Base-by-base conservation (phyloP, 2,113 vertebrate genomes). In the Clarias magur region DNA sequence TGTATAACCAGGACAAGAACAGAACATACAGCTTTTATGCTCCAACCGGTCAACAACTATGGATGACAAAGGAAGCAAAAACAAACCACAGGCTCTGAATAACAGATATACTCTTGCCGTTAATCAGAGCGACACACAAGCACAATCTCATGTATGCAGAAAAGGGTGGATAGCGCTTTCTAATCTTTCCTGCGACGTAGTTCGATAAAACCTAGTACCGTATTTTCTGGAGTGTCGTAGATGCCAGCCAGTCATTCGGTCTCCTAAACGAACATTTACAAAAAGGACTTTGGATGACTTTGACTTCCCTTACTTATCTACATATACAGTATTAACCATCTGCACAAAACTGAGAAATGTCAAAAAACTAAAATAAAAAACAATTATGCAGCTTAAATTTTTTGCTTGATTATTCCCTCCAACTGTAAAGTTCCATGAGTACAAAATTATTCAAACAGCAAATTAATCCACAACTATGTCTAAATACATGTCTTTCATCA, bases 401-500 rank as follows among this genome's bases (percentile, higher is more conserved):
- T 75, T 48, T 21, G 23, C 63, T 27, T 13, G 65, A 15, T 42
- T 23, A 70, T 73, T 73, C 6, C 6, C 34, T 70, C 19, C 23
- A 73, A 42, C 30, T 21, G 34, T 73, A 48, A 48, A 48, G 42
- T 53, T 21, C 21, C 72, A 53, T 25, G 42, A 75, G 4, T 53
- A 19, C 12, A 73, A 23, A 75, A 75, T 53, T 75, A 21, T 13
- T 75, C 38, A 75, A 53, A 75, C 72, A 75, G 1, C 72, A 48
- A 42, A n/a, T n/a, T n/a, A 54, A 25, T 54, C 73, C 23, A 54
- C 0, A n/a, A n/a, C 23, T 76, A 54, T 7, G 2, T 76, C 73
- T 76, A 76, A 76, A 53, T 75, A 75, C 2, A 25, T n/a, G 73
- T 79, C n/a, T 79, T 82, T 82, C 30, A 75, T 48, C 72, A 23